Evolutionary conservation across 1,140 invertebrate species (phyloP), one percentile per base, ranked within the genome.

Genomic region (Oryctes rhinoceros): DNA sequence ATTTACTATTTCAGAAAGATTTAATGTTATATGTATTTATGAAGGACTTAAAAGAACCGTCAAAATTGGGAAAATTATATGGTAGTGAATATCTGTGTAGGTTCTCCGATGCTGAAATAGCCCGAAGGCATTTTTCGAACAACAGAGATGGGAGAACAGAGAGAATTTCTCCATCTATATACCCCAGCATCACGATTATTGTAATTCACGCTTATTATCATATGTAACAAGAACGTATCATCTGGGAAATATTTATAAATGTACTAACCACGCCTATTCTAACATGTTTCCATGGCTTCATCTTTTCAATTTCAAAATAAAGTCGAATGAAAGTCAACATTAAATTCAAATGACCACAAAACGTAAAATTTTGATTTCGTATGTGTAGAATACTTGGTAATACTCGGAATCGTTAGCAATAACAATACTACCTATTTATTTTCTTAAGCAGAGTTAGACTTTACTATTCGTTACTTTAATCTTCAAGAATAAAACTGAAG

Each of bases 21-120:
- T 53, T 53, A 53, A 53, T 18, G 49, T 53, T 53, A 53, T 53
- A 53, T 53, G 49, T 53, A 53, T 53, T 53, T 53, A 53, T 53
- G 49, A 53, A 53, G 49, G 49, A 53, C 49, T 53, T 53, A 53
- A 53, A 53, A 53, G 49, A 24, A 78, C 76, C 76, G 47, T 24
- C 76, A 78, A 78, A 78, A 78, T 48, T 78, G 76, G 48, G 39
- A 48, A 78, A 78, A 78, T 78, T 78, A 78, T 78, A 78, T 78
- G 48, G 76, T 48, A 78, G 76, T 48, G 24, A 13, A 48, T 35
- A 18, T 37, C n/a, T 53, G 49, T 53, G 49, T 15, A 53, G 49
- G 49, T 15, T 78, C 39, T 15, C 48, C 47, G 48, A 78, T 44
- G 76, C 11, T 78, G 49, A 48, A 35, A 15, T 53, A 18, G 39